phyloP scores from a whole-genome alignment of 2,888 invertebrate species.

The Bombylius discolor region DNA sequence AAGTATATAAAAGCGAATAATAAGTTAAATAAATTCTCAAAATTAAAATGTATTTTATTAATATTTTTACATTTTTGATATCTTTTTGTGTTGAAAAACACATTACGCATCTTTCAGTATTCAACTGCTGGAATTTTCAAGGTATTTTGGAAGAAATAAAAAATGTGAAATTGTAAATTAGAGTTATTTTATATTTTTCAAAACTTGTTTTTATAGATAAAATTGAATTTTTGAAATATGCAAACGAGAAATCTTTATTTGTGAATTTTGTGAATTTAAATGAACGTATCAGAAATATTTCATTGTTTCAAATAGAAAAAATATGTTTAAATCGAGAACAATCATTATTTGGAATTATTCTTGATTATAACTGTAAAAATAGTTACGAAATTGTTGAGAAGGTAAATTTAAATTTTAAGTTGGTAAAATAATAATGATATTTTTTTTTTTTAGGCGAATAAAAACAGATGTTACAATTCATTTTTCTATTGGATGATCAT shows the following conservation, averaged over 20 bases:
- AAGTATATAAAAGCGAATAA: no score
- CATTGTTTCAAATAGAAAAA: constrained; percentile 14
- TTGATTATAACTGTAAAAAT: constrained; percentile 24
- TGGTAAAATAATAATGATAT: no score
- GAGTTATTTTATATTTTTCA: no score
- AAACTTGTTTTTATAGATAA: constrained; percentile 14
- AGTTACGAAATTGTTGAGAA: constrained; percentile 19
- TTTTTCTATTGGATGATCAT: constrained; percentile 26
- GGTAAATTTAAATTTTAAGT: constrained; percentile 14
- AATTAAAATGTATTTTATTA: constrained; percentile 8
- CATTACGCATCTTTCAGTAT: constrained; percentile 19
- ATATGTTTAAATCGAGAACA: constrained; percentile 18
- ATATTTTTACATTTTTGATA: constrained; percentile 21
- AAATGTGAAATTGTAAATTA: no score
- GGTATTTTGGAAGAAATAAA: constrained; percentile 14
- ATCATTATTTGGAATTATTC: constrained; percentile 21
- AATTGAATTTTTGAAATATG: constrained; percentile 14
- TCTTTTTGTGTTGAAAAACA: constrained; percentile 22
- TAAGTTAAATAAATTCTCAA: no score
- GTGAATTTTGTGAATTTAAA: constrained; percentile 9
- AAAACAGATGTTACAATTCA: constrained; percentile 16
- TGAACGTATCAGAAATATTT: not conserved
- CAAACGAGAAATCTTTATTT: constrained; percentile 18
- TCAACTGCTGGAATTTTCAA: constrained; percentile 25
- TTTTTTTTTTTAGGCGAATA: constrained; percentile 21